Conservation (phyloP, 2,888 invertebrate species). For the Heliconius aoede region DNA sequence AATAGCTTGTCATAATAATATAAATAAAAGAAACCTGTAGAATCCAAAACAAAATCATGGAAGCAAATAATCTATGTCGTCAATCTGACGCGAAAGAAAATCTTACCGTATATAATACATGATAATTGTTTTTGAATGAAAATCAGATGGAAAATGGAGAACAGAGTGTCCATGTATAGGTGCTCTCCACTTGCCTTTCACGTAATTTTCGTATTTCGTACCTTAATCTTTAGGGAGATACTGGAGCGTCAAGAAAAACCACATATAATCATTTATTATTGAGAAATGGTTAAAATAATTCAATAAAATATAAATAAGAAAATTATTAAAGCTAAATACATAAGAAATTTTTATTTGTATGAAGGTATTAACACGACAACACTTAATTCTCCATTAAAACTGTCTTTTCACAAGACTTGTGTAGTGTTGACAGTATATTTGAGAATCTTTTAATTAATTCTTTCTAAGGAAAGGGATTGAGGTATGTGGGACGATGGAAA, state of each 20-base stretch:
- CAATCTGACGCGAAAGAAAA: not conserved
- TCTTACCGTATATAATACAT: too few relatives aligned
- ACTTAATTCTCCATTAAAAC: conserved; percentile 15
- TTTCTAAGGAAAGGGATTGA: not conserved
- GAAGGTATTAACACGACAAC: not conserved
- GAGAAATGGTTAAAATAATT: not conserved
- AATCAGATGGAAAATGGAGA: not conserved
- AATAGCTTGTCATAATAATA: not conserved
- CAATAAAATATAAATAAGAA: not conserved
- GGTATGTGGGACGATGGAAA: conserved; percentile 11
- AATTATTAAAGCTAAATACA: too few relatives aligned
- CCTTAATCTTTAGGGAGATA: not conserved
- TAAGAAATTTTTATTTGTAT: not conserved
- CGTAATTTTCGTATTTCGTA: not conserved
- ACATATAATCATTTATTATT: not conserved
- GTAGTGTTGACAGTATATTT: not conserved
- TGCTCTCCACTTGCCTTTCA: not conserved
- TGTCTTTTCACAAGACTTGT: conserved; percentile 4
- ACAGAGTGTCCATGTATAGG: not conserved
- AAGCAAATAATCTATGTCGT: not conserved
- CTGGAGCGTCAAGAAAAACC: not conserved
- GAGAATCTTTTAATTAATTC: conserved; percentile 7
- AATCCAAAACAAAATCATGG: not conserved
- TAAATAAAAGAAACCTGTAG: not conserved
- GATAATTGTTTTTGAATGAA: too few relatives aligned